phyloP scores from a whole-genome alignment of 1,140 invertebrate species.

The Achroia grisella region DNA sequence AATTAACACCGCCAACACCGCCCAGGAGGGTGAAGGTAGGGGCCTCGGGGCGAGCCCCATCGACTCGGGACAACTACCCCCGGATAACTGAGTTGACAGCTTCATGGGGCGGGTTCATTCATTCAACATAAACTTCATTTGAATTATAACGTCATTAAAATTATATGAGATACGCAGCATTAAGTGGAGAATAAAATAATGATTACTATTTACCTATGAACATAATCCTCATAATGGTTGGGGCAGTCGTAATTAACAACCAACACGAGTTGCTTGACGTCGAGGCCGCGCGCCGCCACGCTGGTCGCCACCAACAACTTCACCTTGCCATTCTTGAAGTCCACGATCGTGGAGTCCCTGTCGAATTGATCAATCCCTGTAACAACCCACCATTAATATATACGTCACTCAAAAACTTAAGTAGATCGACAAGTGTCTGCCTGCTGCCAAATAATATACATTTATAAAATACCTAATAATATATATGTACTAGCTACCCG shows the following conservation, averaged over 20 bases:
- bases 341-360: slow-evolving; percentile 96
- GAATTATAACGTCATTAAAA: no score
- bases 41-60: no score
- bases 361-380: slow-evolving; percentile 97
- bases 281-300: slow-evolving; percentile 96
- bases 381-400: slow-evolving; percentile 61
- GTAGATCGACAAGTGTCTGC: background rate
- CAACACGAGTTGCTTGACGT: slow-evolving; percentile 98
- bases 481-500: no score
- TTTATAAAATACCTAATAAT: no score
- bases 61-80: no score
- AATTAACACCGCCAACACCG: no score
- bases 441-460: background rate
- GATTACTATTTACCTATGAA: slow-evolving; percentile 79
- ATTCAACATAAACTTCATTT: no score
- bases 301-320: slow-evolving; percentile 93
- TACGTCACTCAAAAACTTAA: slow-evolving; percentile 24
- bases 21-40: no score
- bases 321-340: slow-evolving; percentile 96
- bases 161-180: no score
- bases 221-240: slow-evolving; percentile 99
- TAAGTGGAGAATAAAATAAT: background rate
- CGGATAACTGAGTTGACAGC: no score
- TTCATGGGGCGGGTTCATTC: no score
- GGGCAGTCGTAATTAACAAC: slow-evolving; percentile 99